Evolutionary conservation across 2,113 vertebrate species (phyloP).

Genomic region (Ammodytes marinus): DNA sequence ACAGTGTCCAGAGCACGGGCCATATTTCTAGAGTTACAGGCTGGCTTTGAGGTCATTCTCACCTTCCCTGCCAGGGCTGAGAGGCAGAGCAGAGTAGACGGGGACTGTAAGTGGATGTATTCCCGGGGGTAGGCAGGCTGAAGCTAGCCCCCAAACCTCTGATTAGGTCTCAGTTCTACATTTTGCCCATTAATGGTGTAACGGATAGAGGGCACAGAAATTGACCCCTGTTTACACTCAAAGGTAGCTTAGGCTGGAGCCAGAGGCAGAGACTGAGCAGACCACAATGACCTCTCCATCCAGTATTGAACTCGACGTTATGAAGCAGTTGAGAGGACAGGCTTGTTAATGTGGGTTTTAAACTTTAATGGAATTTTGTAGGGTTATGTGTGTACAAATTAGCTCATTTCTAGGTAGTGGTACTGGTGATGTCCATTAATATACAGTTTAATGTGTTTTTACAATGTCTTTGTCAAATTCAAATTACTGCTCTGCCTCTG

Average conservation of each 20-base stretch:
- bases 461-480: background rate
- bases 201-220: constrained; percentile 39
- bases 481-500: background rate
- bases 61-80: constrained; percentile 31
- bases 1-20: constrained; percentile 36
- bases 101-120: constrained; percentile 29
- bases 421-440: background rate
- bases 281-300: constrained; percentile 19
- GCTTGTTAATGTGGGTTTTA: constrained; percentile 8
- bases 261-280: constrained; percentile 9
- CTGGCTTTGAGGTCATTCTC: constrained; percentile 61
- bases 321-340: background rate
- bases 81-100: background rate
- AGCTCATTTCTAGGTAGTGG: background rate
- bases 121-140: constrained; percentile 12
- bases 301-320: constrained; percentile 24
- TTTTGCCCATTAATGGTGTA: constrained; percentile 50
- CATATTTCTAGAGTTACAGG: constrained; percentile 63
- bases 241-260: constrained; percentile 22
- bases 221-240: constrained; percentile 39
- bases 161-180: constrained; percentile 61
- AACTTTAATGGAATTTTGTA: constrained; percentile 12
- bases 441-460: background rate
- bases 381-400: background rate
- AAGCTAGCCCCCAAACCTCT: constrained; percentile 24